These are phyloP conservation scores for Magallana gigas DNA, from an alignment of 1,140 invertebrate genomes.

Conservation along the genomic window DNA sequence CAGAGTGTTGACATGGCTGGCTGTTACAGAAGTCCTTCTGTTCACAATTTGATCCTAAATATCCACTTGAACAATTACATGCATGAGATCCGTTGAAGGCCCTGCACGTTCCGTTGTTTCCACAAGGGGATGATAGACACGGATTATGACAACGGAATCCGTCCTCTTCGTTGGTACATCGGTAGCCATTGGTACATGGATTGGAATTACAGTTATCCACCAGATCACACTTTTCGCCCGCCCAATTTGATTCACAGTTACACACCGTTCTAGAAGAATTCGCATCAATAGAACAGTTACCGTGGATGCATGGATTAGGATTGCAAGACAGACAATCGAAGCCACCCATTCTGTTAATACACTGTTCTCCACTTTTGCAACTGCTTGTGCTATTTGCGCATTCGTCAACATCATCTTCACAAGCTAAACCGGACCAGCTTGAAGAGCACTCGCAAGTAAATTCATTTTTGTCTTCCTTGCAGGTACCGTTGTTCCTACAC, in stretches of 20 bases:
- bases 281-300: not conserved
- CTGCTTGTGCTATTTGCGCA: not conserved
- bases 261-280: not conserved
- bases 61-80: conserved; percentile 16
- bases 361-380: not conserved
- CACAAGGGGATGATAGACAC: conserved; percentile 16
- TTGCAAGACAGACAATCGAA: conserved; percentile 28
- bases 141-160: conserved; percentile 34
- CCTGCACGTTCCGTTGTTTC: conserved; percentile 11
- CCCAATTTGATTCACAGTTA: not conserved
- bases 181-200: not conserved
- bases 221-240: not conserved
- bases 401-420: conserved; percentile 88
- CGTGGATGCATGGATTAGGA: not conserved
- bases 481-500: conserved; percentile 91
- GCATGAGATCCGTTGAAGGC: not conserved
- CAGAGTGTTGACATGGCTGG: conserved; percentile 2
- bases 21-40: conserved; percentile 11
- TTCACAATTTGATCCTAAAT: not conserved
- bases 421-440: conserved; percentile 90
- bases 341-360: conserved; percentile 11
- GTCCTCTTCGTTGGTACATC: conserved; percentile 29
- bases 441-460: conserved; percentile 89
- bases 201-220: not conserved
- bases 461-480: conserved; percentile 90